Base-by-base conservation (phyloP, 2,888 invertebrate species). In the Drosophila fungiperda region DNA sequence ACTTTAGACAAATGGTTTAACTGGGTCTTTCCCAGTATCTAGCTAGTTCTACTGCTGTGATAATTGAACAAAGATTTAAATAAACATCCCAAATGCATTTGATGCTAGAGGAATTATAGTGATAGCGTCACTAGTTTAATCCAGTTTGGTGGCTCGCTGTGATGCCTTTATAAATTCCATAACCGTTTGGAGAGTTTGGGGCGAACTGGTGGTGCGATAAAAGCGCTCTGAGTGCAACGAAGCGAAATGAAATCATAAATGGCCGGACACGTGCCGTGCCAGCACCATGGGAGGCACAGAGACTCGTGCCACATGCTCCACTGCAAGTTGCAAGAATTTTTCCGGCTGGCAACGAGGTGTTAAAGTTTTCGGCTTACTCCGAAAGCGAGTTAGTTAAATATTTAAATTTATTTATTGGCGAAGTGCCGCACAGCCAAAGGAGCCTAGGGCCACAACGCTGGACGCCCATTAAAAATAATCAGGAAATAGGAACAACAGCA, bases 361-460 rank as follows among this genome's bases (percentile, higher is more conserved):
- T 81, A 77, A 73, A 74, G 72, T 77, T 82, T 82, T 81, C 69
- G 63, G 66, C 59, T 48, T 64, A 50, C 64, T 64, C 61, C 53
- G 71, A 64, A 66, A 68, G 67, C 66, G 64, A 81, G 79, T 85
- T 77, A 70, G 83, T 83, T 85, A 82, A 85, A 85, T 88, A 85
- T 85, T 85, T 88, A 85, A 85, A 85, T 88, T 86, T 85, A 85
- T 86, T 85, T 88, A 88, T 85, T 81, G 83, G 70, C 71, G 69
- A 50, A 29, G 73, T 55, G 52, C 55, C 54, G 29, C 12, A 35
- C 33, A n/a, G 35, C 23, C 40, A 4, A 17, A 17, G 45, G 20
- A 17, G 12, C n/a, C 26, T 20, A 12, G n/a, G 36, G 49, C 29
- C 17, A 17, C 45, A 40, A n/a, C 55, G 49, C 64, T 55, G 48